Conservation (phyloP, 2,113 vertebrate species). For the Oncorhynchus nerka region DNA sequence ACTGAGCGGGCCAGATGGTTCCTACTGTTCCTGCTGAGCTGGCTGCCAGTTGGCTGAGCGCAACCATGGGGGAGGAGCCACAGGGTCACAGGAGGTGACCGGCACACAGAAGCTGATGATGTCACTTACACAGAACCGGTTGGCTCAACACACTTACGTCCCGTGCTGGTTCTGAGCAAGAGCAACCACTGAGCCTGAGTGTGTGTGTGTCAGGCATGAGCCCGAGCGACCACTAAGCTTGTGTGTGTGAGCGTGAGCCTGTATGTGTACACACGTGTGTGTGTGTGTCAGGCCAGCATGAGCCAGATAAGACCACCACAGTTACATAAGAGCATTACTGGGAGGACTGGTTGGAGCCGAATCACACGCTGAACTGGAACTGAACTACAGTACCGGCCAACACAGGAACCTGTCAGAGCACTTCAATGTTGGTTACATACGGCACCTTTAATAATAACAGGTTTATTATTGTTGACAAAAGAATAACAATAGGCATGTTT, state of each 20-base stretch:
- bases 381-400: background rate
- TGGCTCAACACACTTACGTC: too few species aligned
- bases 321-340: constrained; percentile 51
- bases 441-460: background rate
- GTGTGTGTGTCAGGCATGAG: too few species aligned
- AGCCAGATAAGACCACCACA: constrained; percentile 30
- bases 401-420: too few species aligned
- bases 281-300: background rate
- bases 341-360: constrained; percentile 39
- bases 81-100: constrained; percentile 51
- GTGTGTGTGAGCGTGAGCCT: too few species aligned
- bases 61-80: constrained; percentile 20
- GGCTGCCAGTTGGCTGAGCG: constrained; percentile 48
- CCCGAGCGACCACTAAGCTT: too few species aligned
- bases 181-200: too few species aligned
- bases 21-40: constrained; percentile 59
- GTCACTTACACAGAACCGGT: constrained; percentile 35
- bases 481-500: too few species aligned
- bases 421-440: too few species aligned
- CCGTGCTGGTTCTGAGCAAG: too few species aligned
- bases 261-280: too few species aligned
- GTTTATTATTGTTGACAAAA: too few species aligned
- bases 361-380: constrained; percentile 24
- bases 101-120: constrained; percentile 44
- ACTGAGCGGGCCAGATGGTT: constrained; percentile 72